Percentiles rank a stretch among this genome's conserved stretches.
These are phyloP conservation scores for Campoplex capitator DNA, from an alignment of 2,888 invertebrate species.

Conservation along the genomic window DNA sequence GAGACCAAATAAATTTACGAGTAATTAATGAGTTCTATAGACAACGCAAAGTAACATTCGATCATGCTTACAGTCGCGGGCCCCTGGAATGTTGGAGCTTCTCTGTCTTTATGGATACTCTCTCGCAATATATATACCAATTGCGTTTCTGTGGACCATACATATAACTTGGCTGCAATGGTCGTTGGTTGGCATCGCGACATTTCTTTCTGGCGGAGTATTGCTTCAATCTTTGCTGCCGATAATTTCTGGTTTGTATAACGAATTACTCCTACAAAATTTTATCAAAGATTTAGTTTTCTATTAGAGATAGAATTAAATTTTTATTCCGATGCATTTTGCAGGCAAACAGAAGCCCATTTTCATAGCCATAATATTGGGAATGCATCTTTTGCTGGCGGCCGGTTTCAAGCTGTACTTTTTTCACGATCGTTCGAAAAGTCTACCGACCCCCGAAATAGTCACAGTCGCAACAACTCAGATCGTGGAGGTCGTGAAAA, in stretches of 20 bases:
- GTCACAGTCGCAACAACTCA: conserved; percentile 28
- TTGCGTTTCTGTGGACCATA: conserved; percentile 96
- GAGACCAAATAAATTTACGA: too few species aligned
- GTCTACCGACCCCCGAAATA: neutral
- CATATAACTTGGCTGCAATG: conserved; percentile 94
- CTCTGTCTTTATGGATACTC: conserved; percentile 98
- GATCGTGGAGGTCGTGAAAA: conserved; percentile 34
- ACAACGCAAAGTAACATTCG: neutral
- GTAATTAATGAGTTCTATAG: neutral
- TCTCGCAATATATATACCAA: conserved; percentile 96
- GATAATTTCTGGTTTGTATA: conserved; percentile 85
- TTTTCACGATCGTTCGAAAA: conserved; percentile 87
- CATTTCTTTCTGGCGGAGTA: conserved; percentile 94
- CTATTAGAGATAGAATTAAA: conserved; percentile 30
- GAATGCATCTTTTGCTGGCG: conserved; percentile 93
- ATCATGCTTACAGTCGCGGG: conserved; percentile 82
- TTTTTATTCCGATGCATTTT: conserved; percentile 43
- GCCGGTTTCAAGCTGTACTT: conserved; percentile 95
- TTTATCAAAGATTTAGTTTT: neutral
- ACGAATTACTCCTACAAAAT: neutral
- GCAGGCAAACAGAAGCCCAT: conserved; percentile 87
- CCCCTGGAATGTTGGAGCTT: conserved; percentile 92
- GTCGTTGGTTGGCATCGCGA: conserved; percentile 93
- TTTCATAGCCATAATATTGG: conserved; percentile 89
- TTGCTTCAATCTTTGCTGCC: conserved; percentile 93